Evolutionary conservation across 2,113 vertebrate species (phyloP), one percentile per base, ranked within the genome.

Genomic region (Podarcis cretensis): DNA sequence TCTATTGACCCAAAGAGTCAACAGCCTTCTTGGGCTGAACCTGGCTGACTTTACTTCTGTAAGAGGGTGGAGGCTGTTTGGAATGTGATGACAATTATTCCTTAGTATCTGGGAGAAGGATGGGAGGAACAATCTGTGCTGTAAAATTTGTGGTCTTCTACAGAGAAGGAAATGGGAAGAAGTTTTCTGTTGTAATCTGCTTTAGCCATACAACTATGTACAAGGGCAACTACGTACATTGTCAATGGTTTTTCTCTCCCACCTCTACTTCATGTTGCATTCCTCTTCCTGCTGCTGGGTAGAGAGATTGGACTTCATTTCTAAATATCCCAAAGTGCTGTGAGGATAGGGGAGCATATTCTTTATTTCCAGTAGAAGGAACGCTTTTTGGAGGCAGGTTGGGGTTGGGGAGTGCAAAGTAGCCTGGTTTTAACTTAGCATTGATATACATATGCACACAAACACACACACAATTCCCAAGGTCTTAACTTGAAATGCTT

Each of bases 1-100:
- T 96, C 93, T 82, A 14, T 88, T 96, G 94, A 96, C 94, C 91
- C 76, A 90, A 92, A 94, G 93, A 89, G 93, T 90, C 89, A 91
- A 92, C 92, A 90, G 92, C 92, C 90, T 93, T 89, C 92, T 95
- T 91, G 92, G 18, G 6, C 87, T 85, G 91, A 0, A 68, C 81
- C 89, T 91, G 87, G 91, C 90, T 92, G 89, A 93, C 86, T 82
- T 54, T 87, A 14, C 77, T 79, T 91, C 92, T 93, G 88, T 93
- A 89, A 95, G 92, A 81, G 37, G 92, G 87, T 57, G 77, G 85
- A 88, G 81, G 69, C 89, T 90, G 79, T 35, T 0, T 87, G 86
- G 73, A 78, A 80, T 87, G 83, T 40, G 89, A 68, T 80, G 69
- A 85, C 35, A 90, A 86, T 65, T 80, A 80, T 93, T 86, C 23